These are phyloP conservation scores for Seira ritae DNA, from an alignment of 2,888 invertebrate genomes.

Conservation along the genomic window DNA sequence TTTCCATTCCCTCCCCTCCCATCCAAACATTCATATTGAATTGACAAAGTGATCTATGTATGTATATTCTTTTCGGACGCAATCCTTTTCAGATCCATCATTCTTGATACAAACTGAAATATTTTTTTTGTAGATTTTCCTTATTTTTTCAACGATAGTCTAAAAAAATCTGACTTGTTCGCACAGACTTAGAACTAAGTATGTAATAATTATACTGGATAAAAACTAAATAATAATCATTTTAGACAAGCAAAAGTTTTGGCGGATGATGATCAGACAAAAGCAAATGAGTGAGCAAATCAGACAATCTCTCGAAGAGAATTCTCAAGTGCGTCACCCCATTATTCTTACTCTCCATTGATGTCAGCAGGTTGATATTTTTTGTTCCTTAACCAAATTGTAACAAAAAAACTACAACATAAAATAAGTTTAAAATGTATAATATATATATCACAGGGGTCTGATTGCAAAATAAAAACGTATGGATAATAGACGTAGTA, in stretches of 20 bases:
- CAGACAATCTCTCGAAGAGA: constrained; percentile 14
- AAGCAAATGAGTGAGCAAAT: constrained; percentile 27
- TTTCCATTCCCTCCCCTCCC: constrained; percentile 7
- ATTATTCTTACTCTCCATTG: constrained; percentile 26
- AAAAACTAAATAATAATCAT: constrained; percentile 12
- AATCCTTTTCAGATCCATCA: neutral
- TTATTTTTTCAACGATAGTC: constrained; percentile 9
- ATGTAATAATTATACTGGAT: neutral
- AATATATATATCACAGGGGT: constrained; percentile 66
- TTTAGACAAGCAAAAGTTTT: constrained; percentile 61
- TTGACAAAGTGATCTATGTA: too few species aligned
- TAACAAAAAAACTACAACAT: neutral
- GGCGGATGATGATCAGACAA: constrained; percentile 51
- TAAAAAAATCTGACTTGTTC: constrained; percentile 8
- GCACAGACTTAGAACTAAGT: constrained; percentile 4
- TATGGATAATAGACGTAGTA: neutral
- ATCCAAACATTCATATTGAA: neutral
- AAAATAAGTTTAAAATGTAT: constrained; percentile 1
- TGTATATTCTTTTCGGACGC: neutral
- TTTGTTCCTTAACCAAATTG: neutral
- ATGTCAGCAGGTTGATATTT: constrained; percentile 20
- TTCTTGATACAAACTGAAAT: constrained; percentile 3
- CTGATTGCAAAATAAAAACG: constrained; percentile 65
- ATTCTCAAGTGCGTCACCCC: constrained; percentile 33
- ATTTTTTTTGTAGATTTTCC: constrained; percentile 16